A percentile compares a stretch with the other conserved stretches of the same genome.
Evolutionary conservation across 2,113 vertebrate genomes (phyloP).

Genomic region (Columbina picui): DNA sequence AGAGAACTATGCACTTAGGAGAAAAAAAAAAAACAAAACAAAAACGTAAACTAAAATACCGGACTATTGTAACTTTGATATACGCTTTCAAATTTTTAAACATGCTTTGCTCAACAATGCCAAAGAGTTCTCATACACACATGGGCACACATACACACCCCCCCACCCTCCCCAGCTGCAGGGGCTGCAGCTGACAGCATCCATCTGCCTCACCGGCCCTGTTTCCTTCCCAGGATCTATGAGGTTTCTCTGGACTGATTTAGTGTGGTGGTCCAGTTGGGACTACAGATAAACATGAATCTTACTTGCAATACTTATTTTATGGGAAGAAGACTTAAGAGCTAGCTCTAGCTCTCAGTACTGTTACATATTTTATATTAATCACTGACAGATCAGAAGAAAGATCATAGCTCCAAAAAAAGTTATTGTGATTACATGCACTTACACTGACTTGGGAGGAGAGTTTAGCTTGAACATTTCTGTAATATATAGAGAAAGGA

Average conservation of each 20-base stretch:
- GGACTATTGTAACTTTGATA: fast-evolving
- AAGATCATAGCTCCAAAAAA: background rate
- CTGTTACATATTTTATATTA: background rate
- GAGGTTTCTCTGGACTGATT: background rate
- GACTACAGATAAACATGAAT: background rate
- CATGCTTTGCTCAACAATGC: background rate
- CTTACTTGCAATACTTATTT: background rate
- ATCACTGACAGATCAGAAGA: background rate
- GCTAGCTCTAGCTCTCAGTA: background rate
- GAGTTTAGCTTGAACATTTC: background rate
- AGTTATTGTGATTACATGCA: background rate
- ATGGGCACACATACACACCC: fast-evolving
- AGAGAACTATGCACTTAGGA: background rate
- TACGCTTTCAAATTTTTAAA: background rate
- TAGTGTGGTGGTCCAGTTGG: background rate
- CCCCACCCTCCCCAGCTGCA: fast-evolving
- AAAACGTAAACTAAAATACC: background rate
- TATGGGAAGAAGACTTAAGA: background rate
- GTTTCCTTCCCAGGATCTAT: too few species aligned
- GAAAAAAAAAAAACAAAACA: background rate
- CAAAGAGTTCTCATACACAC: fast-evolving
- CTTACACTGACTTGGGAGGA: background rate
- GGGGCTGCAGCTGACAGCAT: fast-evolving
- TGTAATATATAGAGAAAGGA: background rate
- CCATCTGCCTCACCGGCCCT: fast-evolving